These are phyloP conservation scores for Dryobota labecula DNA, from an alignment of 2,888 invertebrate species.

Conservation along the genomic window DNA sequence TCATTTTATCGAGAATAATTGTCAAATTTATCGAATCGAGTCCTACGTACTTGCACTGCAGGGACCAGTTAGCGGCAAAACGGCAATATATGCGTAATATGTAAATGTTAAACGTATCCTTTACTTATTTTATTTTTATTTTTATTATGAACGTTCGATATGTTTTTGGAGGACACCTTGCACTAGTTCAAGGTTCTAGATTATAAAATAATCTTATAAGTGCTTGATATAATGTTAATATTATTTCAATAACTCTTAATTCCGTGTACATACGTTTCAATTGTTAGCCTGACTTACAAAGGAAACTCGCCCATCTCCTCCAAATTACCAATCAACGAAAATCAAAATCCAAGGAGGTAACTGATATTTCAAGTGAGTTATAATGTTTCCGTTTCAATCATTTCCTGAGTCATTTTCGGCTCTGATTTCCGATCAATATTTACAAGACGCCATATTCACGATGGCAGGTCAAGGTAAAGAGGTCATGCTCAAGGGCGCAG, in stretches of 20 bases:
- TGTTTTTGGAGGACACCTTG: background rate
- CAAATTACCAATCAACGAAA: slow-evolving; percentile 20
- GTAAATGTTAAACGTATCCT: background rate
- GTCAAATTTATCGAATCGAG: too few relatives aligned
- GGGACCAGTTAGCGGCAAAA: slow-evolving; percentile 1
- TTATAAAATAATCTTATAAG: background rate
- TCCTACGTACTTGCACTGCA: too few relatives aligned
- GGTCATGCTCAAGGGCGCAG: slow-evolving; percentile 49
- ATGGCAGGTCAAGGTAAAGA: slow-evolving; percentile 32
- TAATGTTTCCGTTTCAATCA: slow-evolving; percentile 9
- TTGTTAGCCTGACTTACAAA: background rate
- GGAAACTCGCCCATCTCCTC: background rate
- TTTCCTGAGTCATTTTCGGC: background rate
- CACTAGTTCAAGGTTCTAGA: background rate
- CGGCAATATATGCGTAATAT: background rate
- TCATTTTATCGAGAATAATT: too few relatives aligned
- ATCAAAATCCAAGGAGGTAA: slow-evolving; percentile 8
- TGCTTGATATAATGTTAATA: background rate
- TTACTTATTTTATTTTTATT: too few relatives aligned
- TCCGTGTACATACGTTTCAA: background rate
- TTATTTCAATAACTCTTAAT: background rate
- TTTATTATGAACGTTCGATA: background rate
- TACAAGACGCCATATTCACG: slow-evolving; percentile 25
- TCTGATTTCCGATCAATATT: slow-evolving; percentile 45
- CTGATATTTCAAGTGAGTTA: slow-evolving; percentile 10